Evolutionary conservation across 1,140 invertebrate species (phyloP), one percentile per base, ranked within the genome.

Genomic region (Sycobia sp.): DNA sequence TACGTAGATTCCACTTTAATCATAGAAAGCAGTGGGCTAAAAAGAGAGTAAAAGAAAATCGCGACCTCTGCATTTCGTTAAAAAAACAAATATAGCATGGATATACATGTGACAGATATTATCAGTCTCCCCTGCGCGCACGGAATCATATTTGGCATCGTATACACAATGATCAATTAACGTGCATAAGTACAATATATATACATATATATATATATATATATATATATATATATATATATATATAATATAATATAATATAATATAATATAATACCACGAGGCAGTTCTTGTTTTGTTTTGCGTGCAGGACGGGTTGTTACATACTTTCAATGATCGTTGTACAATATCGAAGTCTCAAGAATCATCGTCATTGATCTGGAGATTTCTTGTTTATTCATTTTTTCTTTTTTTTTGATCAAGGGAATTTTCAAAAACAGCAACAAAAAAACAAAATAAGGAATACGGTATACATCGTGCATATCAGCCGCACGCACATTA

Each of bases 151-250:
- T 46, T 70, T 69, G 69, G 56, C 74, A 73, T 77, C 77, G 76
- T 81, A n/a, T n/a, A 79, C 79, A 81, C 76, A 82, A 81, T 81
- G 82, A 81, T 11, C 78, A 81, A 81, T 78, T 75, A 82, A 81
- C 79, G 79, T 82, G 79, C 79, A 81, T 75, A 81, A 81, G 74
- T 81, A 82, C 78, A 80, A 77, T 76, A 74, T 78, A n/a, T n/a
- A n/a, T n/a, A 81, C 76, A 34, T 34, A 34, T 34, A 11, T 34
- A 11, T 34, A 34, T 34, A 34, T 34, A 34, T 34, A 34, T 34
- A 11, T 34, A 34, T 34, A 34, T 34, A 34, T 34, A 11, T 34
- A 34, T 34, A 34, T 34, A 34, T 34, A 11, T 34, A 34, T 34
- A 34, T 34, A 7, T 34, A 11, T 11, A 34, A 34, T 39, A 14